Base-by-base conservation (phyloP, 1,140 invertebrate genomes). In the Eciton burchellii region DNA sequence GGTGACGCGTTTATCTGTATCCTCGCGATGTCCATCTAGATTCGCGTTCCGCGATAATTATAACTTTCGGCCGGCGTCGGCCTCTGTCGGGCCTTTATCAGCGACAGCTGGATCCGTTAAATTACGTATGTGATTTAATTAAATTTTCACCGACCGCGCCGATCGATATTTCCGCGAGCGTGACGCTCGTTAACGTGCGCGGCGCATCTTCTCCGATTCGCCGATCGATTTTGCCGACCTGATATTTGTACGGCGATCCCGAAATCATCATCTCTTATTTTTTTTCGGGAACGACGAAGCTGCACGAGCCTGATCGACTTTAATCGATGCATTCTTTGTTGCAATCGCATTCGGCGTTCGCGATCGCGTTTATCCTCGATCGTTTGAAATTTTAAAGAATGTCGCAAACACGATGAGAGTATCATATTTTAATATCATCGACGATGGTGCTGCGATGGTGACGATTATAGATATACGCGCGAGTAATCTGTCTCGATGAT, bases 71-170 rank as follows among this genome's bases (percentile, higher is more conserved):
- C 60, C 49, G 49, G n/a, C 35, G 26, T n/a, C n/a, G n/a, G n/a
- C 49, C 56, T 57, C 74, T 79, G 63, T 79, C 56, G 63, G 63
- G 63, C 49, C 35, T 79, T 79, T 68, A 79, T 79, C 68, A 79
- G 74, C 74, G 74, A 79, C 74, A 79, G 74, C 74, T 79, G 74
- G 74, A 79, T 79, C 74, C 63, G 74, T 70, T 79, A 79, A 79
- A 79, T 79, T 79, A 79, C 63, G 63, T 79, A 49, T 79, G 74
- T 79, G 74, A 79, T 79, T 79, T 79, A 79, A 79, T 79, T 79
- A 79, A 79, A 79, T 79, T 70, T 79, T 79, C 74, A 70, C 63
- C 63, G 62, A 43, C 49, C 21, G 49, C 12, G 29, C 49, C 6
- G 16, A 79, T 68, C 49, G 35, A 70, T 79, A 79, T 79, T 79